These are phyloP conservation scores for Calliopsis andreniformis DNA, from an alignment of 1,140 invertebrate genomes.

Conservation along the genomic window DNA sequence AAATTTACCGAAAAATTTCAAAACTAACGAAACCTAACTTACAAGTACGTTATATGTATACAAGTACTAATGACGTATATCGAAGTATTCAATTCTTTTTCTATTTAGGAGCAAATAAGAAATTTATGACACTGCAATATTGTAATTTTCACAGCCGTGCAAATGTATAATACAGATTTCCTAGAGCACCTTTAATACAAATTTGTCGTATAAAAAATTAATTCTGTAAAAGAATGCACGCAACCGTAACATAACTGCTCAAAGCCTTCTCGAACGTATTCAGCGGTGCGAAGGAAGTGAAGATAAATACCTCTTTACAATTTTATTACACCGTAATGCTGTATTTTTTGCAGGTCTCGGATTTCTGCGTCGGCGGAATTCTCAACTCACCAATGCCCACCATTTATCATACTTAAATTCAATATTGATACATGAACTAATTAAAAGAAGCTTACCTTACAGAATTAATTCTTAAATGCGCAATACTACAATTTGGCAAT, in stretches of 20 bases:
- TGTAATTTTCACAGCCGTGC: not conserved
- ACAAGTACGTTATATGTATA: constrained; percentile 18
- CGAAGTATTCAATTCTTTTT: not conserved
- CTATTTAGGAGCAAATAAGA: constrained; percentile 52
- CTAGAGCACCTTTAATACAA: not conserved
- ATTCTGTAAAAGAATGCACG: not conserved
- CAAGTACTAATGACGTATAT: not conserved
- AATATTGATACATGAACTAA: constrained; percentile 23
- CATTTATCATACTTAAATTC: constrained; percentile 26
- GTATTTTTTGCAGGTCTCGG: constrained; percentile 40
- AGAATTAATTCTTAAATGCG: no score
- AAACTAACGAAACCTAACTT: no score
- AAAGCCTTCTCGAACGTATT: not conserved
- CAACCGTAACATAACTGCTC: not conserved
- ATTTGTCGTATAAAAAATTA: not conserved
- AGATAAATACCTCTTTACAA: not conserved
- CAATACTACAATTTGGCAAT: no score
- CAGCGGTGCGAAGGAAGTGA: constrained; percentile 2
- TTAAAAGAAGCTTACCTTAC: no score
- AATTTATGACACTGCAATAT: constrained; percentile 34
- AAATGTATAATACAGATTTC: not conserved
- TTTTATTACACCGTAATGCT: constrained; percentile 10
- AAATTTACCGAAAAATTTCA: no score
- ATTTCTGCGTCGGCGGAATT: constrained; percentile 33
- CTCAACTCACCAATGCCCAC: constrained; percentile 45